Evolutionary conservation across 53 echinoderm and acorn worm genomes (phyloP).

Genomic region (Apostichopus leukothele): DNA sequence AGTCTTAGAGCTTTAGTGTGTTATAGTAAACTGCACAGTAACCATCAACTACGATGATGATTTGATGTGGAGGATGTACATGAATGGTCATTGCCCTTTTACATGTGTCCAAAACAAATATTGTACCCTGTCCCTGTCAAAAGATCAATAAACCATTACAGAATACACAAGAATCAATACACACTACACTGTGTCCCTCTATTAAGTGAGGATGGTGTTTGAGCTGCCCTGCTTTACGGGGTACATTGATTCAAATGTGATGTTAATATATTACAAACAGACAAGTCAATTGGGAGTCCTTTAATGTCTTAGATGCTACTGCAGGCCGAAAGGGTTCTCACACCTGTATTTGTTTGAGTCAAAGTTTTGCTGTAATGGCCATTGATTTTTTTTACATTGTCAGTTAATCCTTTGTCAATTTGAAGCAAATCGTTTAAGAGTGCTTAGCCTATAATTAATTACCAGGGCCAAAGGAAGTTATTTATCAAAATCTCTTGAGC

Average conservation of each 20-base stretch:
- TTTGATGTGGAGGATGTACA: too few relatives aligned
- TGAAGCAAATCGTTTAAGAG: too few relatives aligned
- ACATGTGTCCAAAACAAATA: too few relatives aligned
- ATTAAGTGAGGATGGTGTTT: background rate
- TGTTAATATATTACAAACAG: background rate
- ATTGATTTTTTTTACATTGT: background rate
- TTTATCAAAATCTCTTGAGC: too few relatives aligned
- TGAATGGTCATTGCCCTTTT: too few relatives aligned
- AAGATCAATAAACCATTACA: background rate
- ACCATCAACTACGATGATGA: too few relatives aligned
- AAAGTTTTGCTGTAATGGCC: background rate
- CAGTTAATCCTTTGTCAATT: too few relatives aligned
- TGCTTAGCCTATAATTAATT: too few relatives aligned
- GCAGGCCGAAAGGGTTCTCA: background rate
- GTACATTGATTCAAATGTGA: background rate
- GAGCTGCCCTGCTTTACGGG: background rate
- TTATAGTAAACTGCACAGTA: too few relatives aligned
- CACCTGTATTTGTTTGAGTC: background rate
- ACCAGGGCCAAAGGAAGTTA: too few relatives aligned
- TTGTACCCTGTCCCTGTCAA: background rate
- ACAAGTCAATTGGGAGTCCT: background rate
- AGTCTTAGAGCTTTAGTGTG: too few relatives aligned
- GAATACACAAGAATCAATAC: background rate
- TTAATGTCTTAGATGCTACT: background rate
- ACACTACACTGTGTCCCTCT: background rate